Evolutionary conservation across 2,113 vertebrate species (phyloP), one percentile per base, ranked within the genome.

Genomic region (Campylorhamphus procurvoides): DNA sequence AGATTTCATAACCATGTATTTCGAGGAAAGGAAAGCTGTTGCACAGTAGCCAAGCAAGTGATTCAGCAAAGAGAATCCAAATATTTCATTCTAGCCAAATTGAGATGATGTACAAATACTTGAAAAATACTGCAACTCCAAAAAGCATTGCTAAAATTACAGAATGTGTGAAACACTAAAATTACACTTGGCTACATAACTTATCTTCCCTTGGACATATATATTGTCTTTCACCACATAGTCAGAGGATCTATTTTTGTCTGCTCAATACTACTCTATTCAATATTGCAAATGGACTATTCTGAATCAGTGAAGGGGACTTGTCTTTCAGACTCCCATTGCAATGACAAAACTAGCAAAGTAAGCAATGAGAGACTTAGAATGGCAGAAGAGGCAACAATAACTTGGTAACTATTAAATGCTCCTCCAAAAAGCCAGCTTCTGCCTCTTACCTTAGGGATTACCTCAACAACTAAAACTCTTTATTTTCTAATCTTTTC

Each of bases 31-130:
- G 35, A 83, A 92, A 86, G 58, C 33, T 55, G 58, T 33, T 89
- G 89, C 91, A 71, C 20, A 2, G 73, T 28, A 91, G 93, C 73
- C 93, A 93, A 93, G 64, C 56, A 86, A 94, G 56, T 81, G 87
- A 95, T 90, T 88, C 93, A 95, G 77, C 76, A 92, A 71, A 78
- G 69, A 85, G 56, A 50, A 94, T 84, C 60, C 47, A 59, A 84
- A 89, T 71, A 56, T 68, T 64, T 87, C 68, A 68, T 62, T 94
- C 84, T 55, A 77, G 81, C 89, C 84, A 89, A 89, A 73, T 37
- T 84, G 62, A 58, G 82, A 80, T 82, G 91, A 88, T 0, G 3
- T 77, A 90, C 67, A 76, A 88, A 94, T 60, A 78, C 55, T 87
- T 72, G 33, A 94, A 91, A 77, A 87, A 94, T 55, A 71, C 11